Conservation (phyloP, 2,113 vertebrate genomes). For the Athene noctua region DNA sequence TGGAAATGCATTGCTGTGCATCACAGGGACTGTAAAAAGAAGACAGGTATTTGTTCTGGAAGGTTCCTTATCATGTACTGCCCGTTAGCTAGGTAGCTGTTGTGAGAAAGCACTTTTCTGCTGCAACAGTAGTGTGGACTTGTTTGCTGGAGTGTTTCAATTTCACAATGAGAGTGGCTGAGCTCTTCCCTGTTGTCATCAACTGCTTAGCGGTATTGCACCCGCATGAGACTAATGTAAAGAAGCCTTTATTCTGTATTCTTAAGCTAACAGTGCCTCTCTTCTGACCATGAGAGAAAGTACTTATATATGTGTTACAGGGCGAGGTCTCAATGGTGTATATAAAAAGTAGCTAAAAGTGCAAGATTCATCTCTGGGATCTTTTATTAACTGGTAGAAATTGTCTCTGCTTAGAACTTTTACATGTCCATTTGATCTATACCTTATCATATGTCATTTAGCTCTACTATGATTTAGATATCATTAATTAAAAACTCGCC, state of each 20-base stretch:
- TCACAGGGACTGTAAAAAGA: not conserved
- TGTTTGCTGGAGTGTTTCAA: not conserved
- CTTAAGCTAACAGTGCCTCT: not conserved
- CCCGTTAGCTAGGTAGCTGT: not conserved
- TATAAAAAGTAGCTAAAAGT: not conserved
- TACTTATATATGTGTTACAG: not conserved
- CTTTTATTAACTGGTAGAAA: not conserved
- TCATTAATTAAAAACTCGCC: not conserved
- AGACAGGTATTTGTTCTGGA: not conserved
- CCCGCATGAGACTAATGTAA: not conserved
- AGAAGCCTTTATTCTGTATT: not conserved
- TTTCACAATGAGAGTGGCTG: not conserved
- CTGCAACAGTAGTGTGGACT: not conserved
- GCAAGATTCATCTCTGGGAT: not conserved
- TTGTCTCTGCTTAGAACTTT: not conserved
- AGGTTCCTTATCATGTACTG: not conserved
- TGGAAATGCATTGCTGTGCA: not conserved
- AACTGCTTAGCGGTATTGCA: not conserved
- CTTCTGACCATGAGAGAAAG: not conserved
- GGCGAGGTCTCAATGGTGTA: not conserved
- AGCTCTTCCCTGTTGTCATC: not conserved
- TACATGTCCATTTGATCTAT: not conserved
- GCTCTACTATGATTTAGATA: not conserved
- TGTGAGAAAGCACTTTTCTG: not conserved
- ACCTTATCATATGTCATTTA: not conserved